Conservation (phyloP, 1,140 invertebrate genomes). For the Anoplophora glabripennis region DNA sequence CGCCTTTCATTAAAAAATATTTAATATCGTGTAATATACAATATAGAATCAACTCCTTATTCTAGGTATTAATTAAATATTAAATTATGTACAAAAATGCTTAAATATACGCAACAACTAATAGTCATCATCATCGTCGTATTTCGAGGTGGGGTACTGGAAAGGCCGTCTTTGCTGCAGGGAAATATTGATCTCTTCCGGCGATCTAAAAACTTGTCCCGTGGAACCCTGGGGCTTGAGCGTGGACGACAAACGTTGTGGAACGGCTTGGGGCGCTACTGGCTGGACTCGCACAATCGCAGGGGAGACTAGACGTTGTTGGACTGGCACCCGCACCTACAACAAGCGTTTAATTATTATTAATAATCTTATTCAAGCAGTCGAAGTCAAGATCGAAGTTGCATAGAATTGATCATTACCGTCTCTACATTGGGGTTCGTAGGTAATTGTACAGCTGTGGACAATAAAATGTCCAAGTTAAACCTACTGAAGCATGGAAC, state of each 20-base stretch:
- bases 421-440: no score
- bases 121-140: constrained; percentile 20
- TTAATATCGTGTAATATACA: no score
- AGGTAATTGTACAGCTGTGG: no score
- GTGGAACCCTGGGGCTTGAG: constrained; percentile 45
- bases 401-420: no score
- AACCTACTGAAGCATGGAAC: no score
- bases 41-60: no score
- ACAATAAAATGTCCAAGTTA: no score
- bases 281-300: background rate
- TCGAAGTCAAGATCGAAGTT: no score
- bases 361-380: no score
- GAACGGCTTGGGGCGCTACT: background rate
- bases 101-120: constrained; percentile 1
- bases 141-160: constrained; percentile 38
- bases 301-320: constrained; percentile 1
- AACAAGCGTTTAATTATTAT: no score
- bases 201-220: constrained; percentile 73
- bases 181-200: constrained; percentile 83
- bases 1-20: no score
- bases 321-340: constrained; percentile 46
- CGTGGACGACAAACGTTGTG: constrained; percentile 24
- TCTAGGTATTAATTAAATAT: no score
- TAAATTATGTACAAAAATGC: background rate
- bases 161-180: constrained; percentile 69